A percentile compares a stretch with the other conserved stretches of the same genome.
These are phyloP conservation scores for Setophaga coronata DNA, from an alignment of 2,113 vertebrate genomes.

Conservation along the genomic window DNA sequence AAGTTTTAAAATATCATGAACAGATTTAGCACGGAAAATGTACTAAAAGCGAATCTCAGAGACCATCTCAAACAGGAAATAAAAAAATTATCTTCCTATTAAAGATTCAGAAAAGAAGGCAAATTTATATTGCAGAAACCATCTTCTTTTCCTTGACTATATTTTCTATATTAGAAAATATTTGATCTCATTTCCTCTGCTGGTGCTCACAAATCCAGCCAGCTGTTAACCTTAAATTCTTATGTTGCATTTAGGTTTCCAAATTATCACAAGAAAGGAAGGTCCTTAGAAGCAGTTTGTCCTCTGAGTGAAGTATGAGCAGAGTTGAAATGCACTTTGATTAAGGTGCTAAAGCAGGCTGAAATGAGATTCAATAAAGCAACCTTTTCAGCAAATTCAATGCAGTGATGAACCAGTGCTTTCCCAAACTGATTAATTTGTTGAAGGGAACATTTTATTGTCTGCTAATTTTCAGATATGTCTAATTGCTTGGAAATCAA, in stretches of 20 bases:
- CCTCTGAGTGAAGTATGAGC: neutral
- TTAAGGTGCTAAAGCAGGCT: neutral
- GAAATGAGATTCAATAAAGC: constrained; percentile 20
- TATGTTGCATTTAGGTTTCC: neutral
- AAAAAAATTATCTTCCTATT: neutral
- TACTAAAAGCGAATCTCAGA: neutral
- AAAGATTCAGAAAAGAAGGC: neutral
- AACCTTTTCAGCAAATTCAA: constrained; percentile 13
- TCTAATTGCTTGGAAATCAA: constrained; percentile 67
- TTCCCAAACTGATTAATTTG: constrained; percentile 58
- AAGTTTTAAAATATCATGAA: neutral
- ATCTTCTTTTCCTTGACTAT: neutral
- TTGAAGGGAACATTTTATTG: constrained; percentile 49
- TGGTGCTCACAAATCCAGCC: neutral
- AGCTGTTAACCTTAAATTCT: constrained; percentile 50
- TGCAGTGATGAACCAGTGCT: constrained; percentile 33
- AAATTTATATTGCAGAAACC: neutral
- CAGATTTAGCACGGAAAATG: neutral
- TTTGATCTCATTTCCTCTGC: neutral
- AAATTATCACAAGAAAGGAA: neutral
- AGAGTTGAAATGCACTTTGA: neutral
- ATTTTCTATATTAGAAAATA: neutral
- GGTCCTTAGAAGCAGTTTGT: neutral
- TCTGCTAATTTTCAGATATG: constrained; percentile 43
- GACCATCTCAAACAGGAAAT: neutral